phyloP scores from a whole-genome alignment of 2,888 invertebrate genomes.

The Pandemis cinnamomeana region DNA sequence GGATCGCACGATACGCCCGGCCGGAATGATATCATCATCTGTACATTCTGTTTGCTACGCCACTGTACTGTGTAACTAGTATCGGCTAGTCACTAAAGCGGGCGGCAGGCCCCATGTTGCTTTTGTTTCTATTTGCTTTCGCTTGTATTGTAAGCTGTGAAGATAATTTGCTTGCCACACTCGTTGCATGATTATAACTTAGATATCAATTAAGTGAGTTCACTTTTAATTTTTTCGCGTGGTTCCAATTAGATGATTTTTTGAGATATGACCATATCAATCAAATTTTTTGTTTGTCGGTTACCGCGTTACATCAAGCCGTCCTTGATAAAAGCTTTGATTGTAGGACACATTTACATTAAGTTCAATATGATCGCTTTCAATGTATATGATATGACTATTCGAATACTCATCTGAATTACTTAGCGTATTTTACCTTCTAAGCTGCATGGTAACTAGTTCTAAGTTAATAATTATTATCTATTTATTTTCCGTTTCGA shows the following conservation, averaged over 20 bases:
- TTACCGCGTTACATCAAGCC: neutral
- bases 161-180: slow-evolving; percentile 22
- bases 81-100: slow-evolving; percentile 37
- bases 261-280: neutral
- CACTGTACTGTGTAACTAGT: slow-evolving; percentile 43
- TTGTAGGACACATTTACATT: slow-evolving; percentile 8
- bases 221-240: neutral
- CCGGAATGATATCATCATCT: slow-evolving; percentile 49
- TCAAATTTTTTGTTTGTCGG: neutral
- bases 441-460: neutral
- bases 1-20: slow-evolving; percentile 65
- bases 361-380: neutral
- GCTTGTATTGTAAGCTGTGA: slow-evolving; percentile 5
- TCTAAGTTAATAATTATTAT: too few species aligned
- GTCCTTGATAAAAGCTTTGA: neutral
- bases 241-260: neutral
- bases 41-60: slow-evolving; percentile 40
- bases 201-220: neutral
- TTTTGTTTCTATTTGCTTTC: slow-evolving; percentile 27
- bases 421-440: neutral
- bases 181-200: slow-evolving; percentile 9
- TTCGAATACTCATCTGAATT: neutral
- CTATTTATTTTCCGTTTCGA: too few species aligned
- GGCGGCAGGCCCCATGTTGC: slow-evolving; percentile 8
- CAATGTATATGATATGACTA: slow-evolving; percentile 4